Evolutionary conservation across 2,797 vertebrate genomes (phyloP).

Genomic region (Spondyliosoma cantharus): DNA sequence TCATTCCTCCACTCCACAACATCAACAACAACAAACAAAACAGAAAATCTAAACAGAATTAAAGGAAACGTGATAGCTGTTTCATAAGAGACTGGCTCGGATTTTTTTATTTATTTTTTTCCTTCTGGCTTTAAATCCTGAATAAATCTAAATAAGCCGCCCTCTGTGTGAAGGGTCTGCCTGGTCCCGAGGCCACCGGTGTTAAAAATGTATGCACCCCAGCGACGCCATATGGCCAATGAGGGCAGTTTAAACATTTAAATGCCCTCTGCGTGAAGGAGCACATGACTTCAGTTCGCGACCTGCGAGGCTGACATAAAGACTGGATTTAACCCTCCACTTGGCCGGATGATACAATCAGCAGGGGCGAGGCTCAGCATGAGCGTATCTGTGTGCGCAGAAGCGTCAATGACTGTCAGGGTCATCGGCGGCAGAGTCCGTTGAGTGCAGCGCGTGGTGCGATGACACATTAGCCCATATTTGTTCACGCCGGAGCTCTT

Average conservation of each 20-base stretch:
- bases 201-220: slow-evolving; percentile 59
- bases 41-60: background rate
- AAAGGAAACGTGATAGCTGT: background rate
- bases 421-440: slow-evolving; percentile 37
- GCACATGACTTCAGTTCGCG: slow-evolving; percentile 7
- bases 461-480: slow-evolving; percentile 58
- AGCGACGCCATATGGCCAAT: slow-evolving; percentile 43
- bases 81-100: background rate
- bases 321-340: slow-evolving; percentile 47
- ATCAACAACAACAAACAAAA: background rate
- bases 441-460: slow-evolving; percentile 16
- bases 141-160: slow-evolving; percentile 17
- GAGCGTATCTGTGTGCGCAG: slow-evolving; percentile 20
- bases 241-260: slow-evolving; percentile 60
- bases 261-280: slow-evolving; percentile 3
- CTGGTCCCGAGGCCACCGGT: slow-evolving; percentile 18
- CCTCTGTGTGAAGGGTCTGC: background rate
- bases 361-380: slow-evolving; percentile 19
- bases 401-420: slow-evolving; percentile 32
- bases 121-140: background rate
- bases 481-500: slow-evolving; percentile 35
- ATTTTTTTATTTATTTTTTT: background rate
- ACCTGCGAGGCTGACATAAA: slow-evolving; percentile 26
- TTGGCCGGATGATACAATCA: slow-evolving; percentile 46
- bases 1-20: background rate